Evolutionary conservation across 1,140 invertebrate species (phyloP).

Genomic region (Drosophila obscura): DNA sequence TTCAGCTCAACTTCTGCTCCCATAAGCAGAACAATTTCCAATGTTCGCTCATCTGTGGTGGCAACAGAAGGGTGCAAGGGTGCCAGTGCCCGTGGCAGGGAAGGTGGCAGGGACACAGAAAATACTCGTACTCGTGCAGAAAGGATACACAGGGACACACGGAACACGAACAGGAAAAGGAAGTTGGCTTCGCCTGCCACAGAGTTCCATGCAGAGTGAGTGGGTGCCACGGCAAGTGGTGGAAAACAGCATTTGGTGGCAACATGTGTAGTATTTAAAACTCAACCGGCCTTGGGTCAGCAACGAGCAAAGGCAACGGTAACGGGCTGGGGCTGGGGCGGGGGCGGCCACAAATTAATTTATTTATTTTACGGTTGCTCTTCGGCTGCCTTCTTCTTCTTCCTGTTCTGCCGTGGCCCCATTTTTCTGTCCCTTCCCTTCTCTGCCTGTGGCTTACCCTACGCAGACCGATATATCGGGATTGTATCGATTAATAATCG

Average conservation of each 20-base stretch:
- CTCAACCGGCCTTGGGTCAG: conserved; percentile 63
- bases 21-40: conserved; percentile 78
- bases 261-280: conserved; percentile 81
- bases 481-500: too few species aligned
- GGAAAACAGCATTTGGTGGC: conserved; percentile 65
- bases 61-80: conserved; percentile 32
- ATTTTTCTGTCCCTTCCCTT: too few species aligned
- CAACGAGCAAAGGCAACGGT: background rate
- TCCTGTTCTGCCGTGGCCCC: too few species aligned
- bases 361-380: conserved; percentile 70
- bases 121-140: conserved; percentile 13
- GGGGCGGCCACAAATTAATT: conserved; percentile 70
- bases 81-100: background rate
- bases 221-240: background rate
- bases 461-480: too few species aligned
- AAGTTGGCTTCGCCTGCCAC: conserved; percentile 52
- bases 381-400: background rate
- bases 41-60: conserved; percentile 80
- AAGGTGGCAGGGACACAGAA: conserved; percentile 13
- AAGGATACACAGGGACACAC: background rate
- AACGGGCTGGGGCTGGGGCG: too few species aligned
- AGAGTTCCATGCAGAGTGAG: background rate
- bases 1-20: conserved; percentile 63
- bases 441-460: too few species aligned
- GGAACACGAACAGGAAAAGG: conserved; percentile 38